Percentiles rank a stretch among this genome's conserved stretches.
Conservation (phyloP, 2,113 vertebrate species). For the Myotis davidii region DNA sequence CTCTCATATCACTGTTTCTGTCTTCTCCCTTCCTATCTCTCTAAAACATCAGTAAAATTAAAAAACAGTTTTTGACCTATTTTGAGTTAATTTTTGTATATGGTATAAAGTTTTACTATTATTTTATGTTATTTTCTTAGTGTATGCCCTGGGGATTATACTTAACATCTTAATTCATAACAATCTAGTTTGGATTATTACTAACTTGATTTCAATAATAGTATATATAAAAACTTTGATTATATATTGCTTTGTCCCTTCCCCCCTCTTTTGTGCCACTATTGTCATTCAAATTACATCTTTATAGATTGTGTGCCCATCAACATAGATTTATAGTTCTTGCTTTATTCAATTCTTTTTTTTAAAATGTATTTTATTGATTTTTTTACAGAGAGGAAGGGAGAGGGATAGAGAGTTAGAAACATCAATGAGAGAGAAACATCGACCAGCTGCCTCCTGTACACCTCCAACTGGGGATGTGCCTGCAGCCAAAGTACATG, state of each 20-base stretch:
- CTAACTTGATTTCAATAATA: conserved; percentile 14
- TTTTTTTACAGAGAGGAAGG: no score
- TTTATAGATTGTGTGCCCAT: neutral
- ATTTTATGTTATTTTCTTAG: conserved; percentile 7
- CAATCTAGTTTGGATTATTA: neutral
- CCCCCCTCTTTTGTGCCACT: neutral
- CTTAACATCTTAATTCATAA: conserved; percentile 27
- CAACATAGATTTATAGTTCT: neutral
- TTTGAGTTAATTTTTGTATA: conserved; percentile 25
- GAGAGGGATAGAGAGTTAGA: no score
- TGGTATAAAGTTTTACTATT: conserved; percentile 22
- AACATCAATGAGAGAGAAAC: no score
- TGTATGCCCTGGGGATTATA: neutral
- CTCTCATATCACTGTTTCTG: neutral
- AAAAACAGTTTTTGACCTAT: neutral
- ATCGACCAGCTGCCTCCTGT: no score
- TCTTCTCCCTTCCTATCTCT: neutral
- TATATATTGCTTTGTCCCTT: neutral
- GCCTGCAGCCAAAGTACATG: no score
- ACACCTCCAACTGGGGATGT: no score
- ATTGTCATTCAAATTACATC: neutral
- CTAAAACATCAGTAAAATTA: neutral
- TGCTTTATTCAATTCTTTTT: neutral
- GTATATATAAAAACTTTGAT: conserved; percentile 1
- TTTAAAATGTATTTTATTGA: no score